phyloP scores from a whole-genome alignment of 2,797 vertebrate species.

The Astyanax mexicanus region DNA sequence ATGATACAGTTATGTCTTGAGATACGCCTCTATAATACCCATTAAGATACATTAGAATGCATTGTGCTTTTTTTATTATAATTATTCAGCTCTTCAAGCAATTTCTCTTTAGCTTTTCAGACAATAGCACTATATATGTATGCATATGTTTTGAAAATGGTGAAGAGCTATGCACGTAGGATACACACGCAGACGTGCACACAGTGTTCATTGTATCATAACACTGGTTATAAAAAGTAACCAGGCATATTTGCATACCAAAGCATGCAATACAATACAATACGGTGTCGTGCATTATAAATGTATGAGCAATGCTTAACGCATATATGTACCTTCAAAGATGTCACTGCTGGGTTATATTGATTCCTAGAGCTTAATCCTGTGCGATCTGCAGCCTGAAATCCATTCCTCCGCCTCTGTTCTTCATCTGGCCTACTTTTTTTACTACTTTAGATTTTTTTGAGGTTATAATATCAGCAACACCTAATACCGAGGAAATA shows the following conservation, averaged over 20 bases:
- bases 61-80: constrained; percentile 27
- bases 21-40: constrained; percentile 20
- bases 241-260: constrained; percentile 13
- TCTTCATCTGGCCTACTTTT: constrained; percentile 30
- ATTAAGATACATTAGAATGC: constrained; percentile 6
- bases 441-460: constrained; percentile 42
- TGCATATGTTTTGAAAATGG: background rate
- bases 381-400: constrained; percentile 41
- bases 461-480: constrained; percentile 28
- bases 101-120: background rate
- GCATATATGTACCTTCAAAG: constrained; percentile 40
- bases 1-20: too few relatives aligned
- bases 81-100: constrained; percentile 22
- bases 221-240: background rate
- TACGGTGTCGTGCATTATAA: constrained; percentile 45
- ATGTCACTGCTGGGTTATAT: constrained; percentile 43
- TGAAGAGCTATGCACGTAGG: background rate
- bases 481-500: constrained; percentile 34
- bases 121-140: background rate
- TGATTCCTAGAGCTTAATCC: constrained; percentile 44
- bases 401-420: constrained; percentile 32
- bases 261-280: constrained; percentile 40
- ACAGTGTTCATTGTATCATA: background rate
- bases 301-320: constrained; percentile 46
- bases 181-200: background rate